Conservation (phyloP, 2,113 vertebrate species). For the Mormyrus iriodes region DNA sequence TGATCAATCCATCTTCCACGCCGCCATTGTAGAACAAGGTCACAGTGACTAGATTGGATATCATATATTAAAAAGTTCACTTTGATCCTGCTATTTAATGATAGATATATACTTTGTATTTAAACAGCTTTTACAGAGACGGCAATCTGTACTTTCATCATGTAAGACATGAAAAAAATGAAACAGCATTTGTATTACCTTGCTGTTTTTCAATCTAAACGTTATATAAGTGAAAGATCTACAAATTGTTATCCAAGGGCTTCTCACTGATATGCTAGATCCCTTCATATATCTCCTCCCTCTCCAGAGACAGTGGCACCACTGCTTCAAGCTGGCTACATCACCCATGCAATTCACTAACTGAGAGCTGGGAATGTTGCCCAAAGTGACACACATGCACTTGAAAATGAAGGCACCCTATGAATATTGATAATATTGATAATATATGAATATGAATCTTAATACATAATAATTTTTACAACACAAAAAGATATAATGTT, state of each 20-base stretch:
- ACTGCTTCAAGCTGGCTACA: not conserved
- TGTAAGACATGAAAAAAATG: slow-evolving; percentile 13
- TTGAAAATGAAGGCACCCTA: not conserved
- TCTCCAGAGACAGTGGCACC: not conserved
- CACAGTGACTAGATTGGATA: not conserved
- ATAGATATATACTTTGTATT: not conserved
- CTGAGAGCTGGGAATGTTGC: not conserved
- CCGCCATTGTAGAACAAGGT: not conserved
- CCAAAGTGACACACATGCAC: not conserved
- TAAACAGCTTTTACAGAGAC: slow-evolving; percentile 25
- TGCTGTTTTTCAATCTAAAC: slow-evolving; percentile 10
- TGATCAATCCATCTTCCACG: not conserved
- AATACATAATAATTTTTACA: not conserved
- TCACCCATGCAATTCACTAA: not conserved
- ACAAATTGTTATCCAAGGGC: not conserved
- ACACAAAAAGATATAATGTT: not conserved
- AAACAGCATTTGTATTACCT: slow-evolving; percentile 22
- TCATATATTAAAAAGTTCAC: not conserved
- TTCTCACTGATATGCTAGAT: not conserved
- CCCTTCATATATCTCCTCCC: not conserved
- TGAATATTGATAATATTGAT: not conserved
- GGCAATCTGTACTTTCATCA: slow-evolving; percentile 32
- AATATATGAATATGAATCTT: not conserved
- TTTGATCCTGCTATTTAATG: not conserved
- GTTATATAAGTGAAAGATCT: slow-evolving; percentile 24